phyloP scores from a whole-genome alignment of 2,113 vertebrate species.

The Pteronura brasiliensis region DNA sequence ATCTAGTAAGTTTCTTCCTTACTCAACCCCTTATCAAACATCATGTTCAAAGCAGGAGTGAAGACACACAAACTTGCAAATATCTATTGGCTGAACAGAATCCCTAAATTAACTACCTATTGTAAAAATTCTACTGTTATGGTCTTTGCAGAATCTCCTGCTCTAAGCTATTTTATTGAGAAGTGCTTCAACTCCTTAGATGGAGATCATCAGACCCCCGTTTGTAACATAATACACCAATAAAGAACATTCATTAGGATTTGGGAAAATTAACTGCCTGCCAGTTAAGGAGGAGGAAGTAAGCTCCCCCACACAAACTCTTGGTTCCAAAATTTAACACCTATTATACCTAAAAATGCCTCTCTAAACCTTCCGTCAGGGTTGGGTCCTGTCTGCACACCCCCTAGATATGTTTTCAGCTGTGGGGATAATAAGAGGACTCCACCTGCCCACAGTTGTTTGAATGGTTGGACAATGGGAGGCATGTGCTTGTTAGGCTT shows the following conservation, averaged over 20 bases:
- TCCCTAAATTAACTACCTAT: not conserved
- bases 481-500: not conserved
- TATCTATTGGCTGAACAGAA: not conserved
- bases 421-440: not conserved
- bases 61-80: not conserved
- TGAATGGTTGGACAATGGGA: not conserved
- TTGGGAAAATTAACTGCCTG: not conserved
- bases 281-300: not conserved
- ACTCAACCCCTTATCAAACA: not conserved
- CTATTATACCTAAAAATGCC: not conserved
- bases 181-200: not conserved
- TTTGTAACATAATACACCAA: not conserved
- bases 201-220: not conserved
- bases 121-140: not conserved
- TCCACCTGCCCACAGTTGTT: not conserved
- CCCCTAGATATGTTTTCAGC: not conserved
- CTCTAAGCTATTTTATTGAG: not conserved
- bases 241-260: not conserved
- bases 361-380: not conserved
- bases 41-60: not conserved
- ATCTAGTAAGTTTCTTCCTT: not conserved
- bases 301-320: not conserved
- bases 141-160: not conserved
- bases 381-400: not conserved
- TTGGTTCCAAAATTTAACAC: not conserved